Evolutionary conservation across 1,140 invertebrate species (phyloP), one percentile per base, ranked within the genome.

Genomic region (Anoplolepis gracilipes): DNA sequence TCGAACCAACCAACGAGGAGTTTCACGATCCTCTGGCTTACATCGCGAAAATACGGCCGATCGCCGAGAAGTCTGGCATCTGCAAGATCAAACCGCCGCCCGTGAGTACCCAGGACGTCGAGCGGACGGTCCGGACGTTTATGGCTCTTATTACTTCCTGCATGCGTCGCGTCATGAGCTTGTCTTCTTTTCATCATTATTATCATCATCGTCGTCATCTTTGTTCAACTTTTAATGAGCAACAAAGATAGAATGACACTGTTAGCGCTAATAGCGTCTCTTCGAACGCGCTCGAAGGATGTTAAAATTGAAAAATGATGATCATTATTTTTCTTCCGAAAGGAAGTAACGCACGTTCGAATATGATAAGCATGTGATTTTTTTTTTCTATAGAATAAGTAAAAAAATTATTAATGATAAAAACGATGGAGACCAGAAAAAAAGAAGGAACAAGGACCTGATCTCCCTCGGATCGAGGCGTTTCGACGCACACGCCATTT

Each of bases 81-180:
- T 98, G 98, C 95, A 99, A 99, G 96, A 99, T 99, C 91, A 97
- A 97, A 95, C 98, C 98, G 90, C 98, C 98, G 82, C 96, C 97
- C 92, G 97, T 98, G 96, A 96, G 96, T 96, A 88, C 33, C 16
- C 19, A 33, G n/a, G 1, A 13, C 30, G n/a, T 16, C 1, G 19
- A n/a, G 19, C 6, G 75, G 39, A 39, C 59, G 13, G 0, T 55
- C 7, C n/a, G 42, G 19, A 33, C 19, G 11, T 22, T 42, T 13
- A 39, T 39, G 42, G 46, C 16, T 16, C 19, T 53, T 30, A 19
- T 25, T 70, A 42, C 57, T 67, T n/a, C 19, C 42, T 59, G 22
- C 46, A n/a, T n/a, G n/a, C n/a, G n/a, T n/a, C n/a, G n/a, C n/a
- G n/a, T 89, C 25, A 16, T 57, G 36, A 39, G 8, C 11, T 73